Base-by-base conservation (phyloP, 2,113 vertebrate genomes). In the Phaetusa simplex region DNA sequence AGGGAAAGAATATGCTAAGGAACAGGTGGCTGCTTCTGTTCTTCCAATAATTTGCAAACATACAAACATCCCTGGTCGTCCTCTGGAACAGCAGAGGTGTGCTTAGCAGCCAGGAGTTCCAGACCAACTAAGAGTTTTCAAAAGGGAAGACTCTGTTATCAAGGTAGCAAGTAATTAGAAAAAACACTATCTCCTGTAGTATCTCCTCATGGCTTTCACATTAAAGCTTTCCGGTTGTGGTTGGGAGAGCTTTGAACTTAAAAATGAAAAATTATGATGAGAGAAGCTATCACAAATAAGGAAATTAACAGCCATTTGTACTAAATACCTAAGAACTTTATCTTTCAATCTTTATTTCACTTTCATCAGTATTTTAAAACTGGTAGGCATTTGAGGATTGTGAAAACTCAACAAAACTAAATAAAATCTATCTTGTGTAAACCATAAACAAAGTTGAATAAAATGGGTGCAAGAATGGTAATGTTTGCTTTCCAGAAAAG, bases 11-110 rank as follows among this genome's bases (percentile, higher is more conserved):
- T 50, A 58, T 62, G 36, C 82, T 88, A 82, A 94, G 71, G 87
- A 96, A 53, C 96, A 97, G 96, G 96, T 96, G 96, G 96, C 85
- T 93, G 43, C 42, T 90, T 82, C 71, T 76, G 4, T 72, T 92
- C 65, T 79, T 88, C 61, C 52, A 91, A 3, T 91, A 79, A 76
- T 69, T 76, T 82, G 56, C 82, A 91, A 70, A 79, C 1, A 10
- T 30, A 88, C 56, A 85, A 91, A 52, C n/a, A 42, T 93, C 40
- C 66, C 71, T 92, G 87, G 78, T 73, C 92, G 90, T 93, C 66
- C 78, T 90, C 62, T 94, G 90, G 74, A 96, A 90, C 62, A 90
- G 71, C 0, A 69, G 62, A 93, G 61, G 62, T 91, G 58, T 73
- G 58, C 85, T 95, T 77, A 61, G 78, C 62, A 94, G 36, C 73